Conservation (phyloP, 2,113 vertebrate genomes). For the Oncorhynchus nerka region DNA sequence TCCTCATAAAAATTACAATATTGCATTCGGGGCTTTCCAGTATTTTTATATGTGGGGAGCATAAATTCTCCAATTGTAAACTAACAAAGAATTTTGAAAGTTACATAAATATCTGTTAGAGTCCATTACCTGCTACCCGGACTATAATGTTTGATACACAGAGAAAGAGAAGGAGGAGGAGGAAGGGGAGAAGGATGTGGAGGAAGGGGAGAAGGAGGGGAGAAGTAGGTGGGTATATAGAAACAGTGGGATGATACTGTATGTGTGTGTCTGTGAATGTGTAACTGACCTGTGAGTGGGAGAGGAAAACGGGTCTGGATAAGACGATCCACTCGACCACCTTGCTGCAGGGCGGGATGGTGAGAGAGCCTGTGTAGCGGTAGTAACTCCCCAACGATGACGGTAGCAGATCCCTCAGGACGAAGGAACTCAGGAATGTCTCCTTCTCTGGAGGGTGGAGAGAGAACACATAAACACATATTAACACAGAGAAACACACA, state of each 20-base stretch:
- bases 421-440: slow-evolving; percentile 91
- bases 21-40: no score
- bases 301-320: slow-evolving; percentile 89
- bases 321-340: slow-evolving; percentile 98
- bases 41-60: no score
- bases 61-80: no score
- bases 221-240: no score
- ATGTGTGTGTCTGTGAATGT: neutral
- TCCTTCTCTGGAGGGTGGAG: slow-evolving; percentile 85
- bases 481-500: slow-evolving; percentile 4
- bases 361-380: slow-evolving; percentile 92
- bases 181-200: neutral
- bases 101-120: no score
- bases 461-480: slow-evolving; percentile 3
- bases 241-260: neutral
- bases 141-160: neutral
- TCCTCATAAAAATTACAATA: no score
- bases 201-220: neutral
- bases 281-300: slow-evolving; percentile 85
- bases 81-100: no score
- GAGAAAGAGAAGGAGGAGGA: neutral
- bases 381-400: slow-evolving; percentile 90
- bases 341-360: slow-evolving; percentile 94
- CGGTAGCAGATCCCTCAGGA: slow-evolving; percentile 91
- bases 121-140: no score